Conservation (phyloP, 2,888 invertebrate species). For the Synanthedon vespiformis region DNA sequence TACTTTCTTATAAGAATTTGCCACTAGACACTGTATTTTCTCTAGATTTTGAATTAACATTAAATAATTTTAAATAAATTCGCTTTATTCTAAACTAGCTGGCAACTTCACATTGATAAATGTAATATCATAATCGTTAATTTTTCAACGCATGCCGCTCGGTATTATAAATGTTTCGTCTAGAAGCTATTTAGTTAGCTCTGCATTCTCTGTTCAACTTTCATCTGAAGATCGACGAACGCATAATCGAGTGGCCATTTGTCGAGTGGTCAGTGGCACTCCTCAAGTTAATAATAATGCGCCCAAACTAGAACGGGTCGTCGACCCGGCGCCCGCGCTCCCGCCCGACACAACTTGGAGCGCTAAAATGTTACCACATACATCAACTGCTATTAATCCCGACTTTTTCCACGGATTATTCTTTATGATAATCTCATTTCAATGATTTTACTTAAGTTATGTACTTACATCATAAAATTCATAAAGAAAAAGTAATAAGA, state of each 20-base stretch:
- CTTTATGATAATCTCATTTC: too few species aligned
- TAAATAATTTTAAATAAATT: not conserved
- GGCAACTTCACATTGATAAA: not conserved
- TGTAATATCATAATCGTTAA: not conserved
- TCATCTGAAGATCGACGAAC: constrained; percentile 1
- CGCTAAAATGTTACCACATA: constrained; percentile 46
- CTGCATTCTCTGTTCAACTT: not conserved
- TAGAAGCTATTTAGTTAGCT: not conserved
- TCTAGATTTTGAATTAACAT: too few species aligned
- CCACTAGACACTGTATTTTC: not conserved
- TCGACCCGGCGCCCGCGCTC: constrained; percentile 55
- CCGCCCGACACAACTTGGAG: constrained; percentile 40
- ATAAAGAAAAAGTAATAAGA: too few species aligned
- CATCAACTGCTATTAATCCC: not conserved
- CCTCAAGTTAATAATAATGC: constrained; percentile 63
- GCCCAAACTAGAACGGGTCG: constrained; percentile 68
- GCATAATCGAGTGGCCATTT: constrained; percentile 30
- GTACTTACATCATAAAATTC: too few species aligned
- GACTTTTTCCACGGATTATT: too few species aligned
- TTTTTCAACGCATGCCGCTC: not conserved
- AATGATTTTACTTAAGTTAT: too few species aligned
- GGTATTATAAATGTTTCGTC: not conserved
- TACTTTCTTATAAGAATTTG: not conserved
- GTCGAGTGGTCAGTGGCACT: constrained; percentile 40
- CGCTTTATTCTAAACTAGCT: not conserved